These are phyloP conservation scores for Amphipoea lucens DNA, from an alignment of 2,888 invertebrate genomes.

Conservation along the genomic window DNA sequence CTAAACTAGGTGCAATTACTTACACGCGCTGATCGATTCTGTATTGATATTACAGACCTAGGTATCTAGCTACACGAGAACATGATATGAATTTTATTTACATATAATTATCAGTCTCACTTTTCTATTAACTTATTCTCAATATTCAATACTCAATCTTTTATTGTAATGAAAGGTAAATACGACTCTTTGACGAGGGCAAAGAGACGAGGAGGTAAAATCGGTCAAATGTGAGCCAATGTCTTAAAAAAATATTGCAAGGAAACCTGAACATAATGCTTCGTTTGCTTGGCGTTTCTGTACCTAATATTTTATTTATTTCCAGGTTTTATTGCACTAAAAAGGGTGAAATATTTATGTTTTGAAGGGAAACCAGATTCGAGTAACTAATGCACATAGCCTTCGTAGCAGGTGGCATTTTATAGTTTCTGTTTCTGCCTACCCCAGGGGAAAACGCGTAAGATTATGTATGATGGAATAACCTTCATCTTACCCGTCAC, in stretches of 20 bases:
- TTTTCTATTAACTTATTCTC: neutral
- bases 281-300: neutral
- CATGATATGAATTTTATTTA: neutral
- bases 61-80: neutral
- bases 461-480: neutral
- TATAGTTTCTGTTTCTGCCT: no score
- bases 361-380: neutral
- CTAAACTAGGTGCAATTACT: slow-evolving; percentile 14
- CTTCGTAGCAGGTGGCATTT: no score
- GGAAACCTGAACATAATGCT: neutral
- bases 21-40: neutral
- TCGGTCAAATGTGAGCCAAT: neutral
- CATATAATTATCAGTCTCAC: neutral
- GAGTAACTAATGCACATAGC: neutral
- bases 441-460: no score
- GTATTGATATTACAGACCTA: neutral
- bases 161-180: neutral
- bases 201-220: neutral
- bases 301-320: neutral
- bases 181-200: neutral
- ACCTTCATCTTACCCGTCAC: neutral
- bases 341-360: neutral
- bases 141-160: neutral
- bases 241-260: neutral
- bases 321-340: neutral